Evolutionary conservation across 2,888 invertebrate genomes (phyloP).

Genomic region (Meliscaeva auricollis): DNA sequence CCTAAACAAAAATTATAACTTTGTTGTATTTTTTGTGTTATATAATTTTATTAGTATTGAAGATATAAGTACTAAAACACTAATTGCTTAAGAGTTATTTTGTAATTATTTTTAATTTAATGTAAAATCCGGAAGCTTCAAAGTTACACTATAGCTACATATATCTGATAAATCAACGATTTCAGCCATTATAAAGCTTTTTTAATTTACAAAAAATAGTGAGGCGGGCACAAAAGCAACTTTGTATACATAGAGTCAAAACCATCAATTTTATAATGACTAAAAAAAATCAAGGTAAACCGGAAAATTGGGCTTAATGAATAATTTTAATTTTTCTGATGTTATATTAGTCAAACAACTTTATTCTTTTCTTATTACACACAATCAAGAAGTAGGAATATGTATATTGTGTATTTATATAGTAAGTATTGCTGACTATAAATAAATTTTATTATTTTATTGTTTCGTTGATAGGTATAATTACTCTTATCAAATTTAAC

Average conservation of each 20-base stretch:
- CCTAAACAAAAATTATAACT: not conserved
- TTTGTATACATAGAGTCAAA: not conserved
- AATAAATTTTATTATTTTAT: not conserved
- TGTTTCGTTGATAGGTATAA: not conserved
- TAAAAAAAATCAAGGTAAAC: conserved; percentile 18
- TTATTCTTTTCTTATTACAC: too few species aligned
- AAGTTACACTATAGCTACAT: not conserved
- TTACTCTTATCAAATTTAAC: not conserved
- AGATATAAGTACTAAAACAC: not conserved
- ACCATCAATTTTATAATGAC: conserved; percentile 11
- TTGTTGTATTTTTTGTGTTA: not conserved
- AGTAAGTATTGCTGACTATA: not conserved
- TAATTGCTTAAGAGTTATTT: conserved; percentile 5
- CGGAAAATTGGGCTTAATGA: conserved; percentile 11
- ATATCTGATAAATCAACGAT: not conserved
- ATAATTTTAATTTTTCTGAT: not conserved
- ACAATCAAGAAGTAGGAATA: too few species aligned
- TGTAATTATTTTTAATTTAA: conserved; percentile 27
- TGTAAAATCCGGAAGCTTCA: not conserved
- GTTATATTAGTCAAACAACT: not conserved
- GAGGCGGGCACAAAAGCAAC: too few species aligned
- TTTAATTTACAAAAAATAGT: conserved; percentile 17
- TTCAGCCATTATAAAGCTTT: conserved; percentile 18
- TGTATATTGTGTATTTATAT: too few species aligned
- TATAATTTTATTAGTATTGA: not conserved